Evolutionary conservation across 2,797 vertebrate genomes (phyloP), one percentile per base, ranked within the genome.

Genomic region (Discoglossus pictus): DNA sequence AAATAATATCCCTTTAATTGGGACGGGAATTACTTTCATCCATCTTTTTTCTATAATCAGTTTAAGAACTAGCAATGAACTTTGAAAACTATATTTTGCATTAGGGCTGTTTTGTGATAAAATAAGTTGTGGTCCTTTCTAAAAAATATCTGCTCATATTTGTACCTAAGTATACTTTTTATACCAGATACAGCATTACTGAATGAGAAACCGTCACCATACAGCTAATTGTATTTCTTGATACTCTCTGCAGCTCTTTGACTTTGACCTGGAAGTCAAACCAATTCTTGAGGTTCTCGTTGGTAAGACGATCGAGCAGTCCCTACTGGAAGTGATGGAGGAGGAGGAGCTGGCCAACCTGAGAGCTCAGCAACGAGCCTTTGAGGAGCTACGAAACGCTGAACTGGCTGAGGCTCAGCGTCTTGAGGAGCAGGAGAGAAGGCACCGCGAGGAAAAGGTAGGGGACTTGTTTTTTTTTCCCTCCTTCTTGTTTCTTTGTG

Each of bases 221-320:
- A 34, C 18, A 36, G 27, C 7, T 6, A 44, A 2, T 2, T 40
- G 1, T 21, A 6, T 18, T 18, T 17, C 8, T 8, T 17, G n/a
- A n/a, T n/a, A n/a, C n/a, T n/a, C n/a, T n/a, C n/a, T 27, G 68
- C 84, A 99, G 96, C 76, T 98, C 56, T 99, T 98, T 85, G 87
- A 98, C 82, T 99, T 98, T 81, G 90, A 98, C 17, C n/a, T 86
- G 58, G 96, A 98, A 87, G 95, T 98, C 62, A 89, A 88, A 70
- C 91, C 93, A 0, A 61, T 98, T 51, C 65, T 99, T 77, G 91
- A 98, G 83, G 92, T 97, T 13, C 74, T 99, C 80, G 81, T 96
- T 76, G 96, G 95, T 1, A 99, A 97, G 78, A 94, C 86, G 0
- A 82, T 97, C 17, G 96, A 98, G 65, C 94, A 96, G 82, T 82